These are phyloP conservation scores for Parascotia fuliginaria DNA, from an alignment of 2,888 invertebrate species.

Conservation along the genomic window DNA sequence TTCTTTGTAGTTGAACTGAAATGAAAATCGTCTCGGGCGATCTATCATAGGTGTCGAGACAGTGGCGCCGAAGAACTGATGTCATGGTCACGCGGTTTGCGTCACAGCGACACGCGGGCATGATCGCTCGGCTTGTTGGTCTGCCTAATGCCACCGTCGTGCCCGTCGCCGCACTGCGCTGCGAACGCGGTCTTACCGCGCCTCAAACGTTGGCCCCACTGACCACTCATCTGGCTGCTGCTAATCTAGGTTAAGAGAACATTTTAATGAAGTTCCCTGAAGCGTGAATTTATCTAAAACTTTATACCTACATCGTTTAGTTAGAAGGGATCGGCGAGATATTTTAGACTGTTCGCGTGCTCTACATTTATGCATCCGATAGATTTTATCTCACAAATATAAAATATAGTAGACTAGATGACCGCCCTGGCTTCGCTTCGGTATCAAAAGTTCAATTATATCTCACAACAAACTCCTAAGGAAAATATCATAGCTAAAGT, in stretches of 20 bases:
- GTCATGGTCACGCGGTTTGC: constrained; percentile 79
- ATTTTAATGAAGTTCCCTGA: constrained; percentile 36
- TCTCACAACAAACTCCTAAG: too few species aligned
- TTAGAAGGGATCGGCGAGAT: background rate
- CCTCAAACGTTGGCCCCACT: constrained; percentile 56
- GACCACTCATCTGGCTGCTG: constrained; percentile 58
- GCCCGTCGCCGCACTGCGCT: constrained; percentile 29
- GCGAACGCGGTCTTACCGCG: constrained; percentile 46
- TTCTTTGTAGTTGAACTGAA: constrained; percentile 45
- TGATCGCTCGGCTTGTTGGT: background rate
- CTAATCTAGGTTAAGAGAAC: constrained; percentile 55
- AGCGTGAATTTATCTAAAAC: constrained; percentile 33
- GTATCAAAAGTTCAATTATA: too few species aligned
- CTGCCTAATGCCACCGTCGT: constrained; percentile 8
- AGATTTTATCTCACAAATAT: background rate
- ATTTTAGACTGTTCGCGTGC: background rate
- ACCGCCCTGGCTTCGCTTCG: too few species aligned
- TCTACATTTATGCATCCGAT: background rate
- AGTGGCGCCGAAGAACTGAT: constrained; percentile 60
- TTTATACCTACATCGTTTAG: constrained; percentile 5
- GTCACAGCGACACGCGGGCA: constrained; percentile 53
- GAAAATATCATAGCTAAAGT: too few species aligned
- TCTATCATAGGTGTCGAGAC: constrained; percentile 63
- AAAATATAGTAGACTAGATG: too few species aligned
- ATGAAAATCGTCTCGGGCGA: constrained; percentile 53